These are phyloP conservation scores for Zoanthus gigantus DNA, from an alignment of 92 coral and sea anemone species.

Conservation along the genomic window DNA sequence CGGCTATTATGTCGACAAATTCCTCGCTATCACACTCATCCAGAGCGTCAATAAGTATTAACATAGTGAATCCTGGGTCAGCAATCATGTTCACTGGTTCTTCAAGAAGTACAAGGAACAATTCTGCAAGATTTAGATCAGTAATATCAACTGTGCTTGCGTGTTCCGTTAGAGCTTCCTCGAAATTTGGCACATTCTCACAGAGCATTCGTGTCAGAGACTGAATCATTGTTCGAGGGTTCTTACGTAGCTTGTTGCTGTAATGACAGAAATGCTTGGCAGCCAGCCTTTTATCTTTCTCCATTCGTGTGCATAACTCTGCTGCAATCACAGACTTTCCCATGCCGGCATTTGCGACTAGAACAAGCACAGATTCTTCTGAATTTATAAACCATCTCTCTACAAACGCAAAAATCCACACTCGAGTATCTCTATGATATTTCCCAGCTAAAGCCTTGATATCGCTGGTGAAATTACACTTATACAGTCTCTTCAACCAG, in stretches of 20 bases:
- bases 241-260: conserved; percentile 57
- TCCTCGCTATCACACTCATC: conserved; percentile 71
- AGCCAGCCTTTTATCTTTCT: conserved; percentile 23
- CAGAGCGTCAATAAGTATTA: conserved; percentile 69
- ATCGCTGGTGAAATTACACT: conserved; percentile 65
- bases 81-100: conserved; percentile 63
- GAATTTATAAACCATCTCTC: conserved; percentile 64
- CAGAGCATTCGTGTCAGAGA: conserved; percentile 70
- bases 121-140: conserved; percentile 52
- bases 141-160: conserved; percentile 44
- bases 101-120: conserved; percentile 67
- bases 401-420: conserved; percentile 66
- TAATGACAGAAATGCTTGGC: conserved; percentile 71
- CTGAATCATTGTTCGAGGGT: conserved; percentile 71
- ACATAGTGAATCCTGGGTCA: conserved; percentile 57
- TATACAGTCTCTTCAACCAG: conserved; percentile 52
- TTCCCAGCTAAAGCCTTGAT: conserved; percentile 40
- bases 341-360: conserved; percentile 77
- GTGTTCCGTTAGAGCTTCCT: conserved; percentile 57
- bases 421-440: conserved; percentile 64
- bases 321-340: conserved; percentile 81
- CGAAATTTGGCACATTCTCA: conserved; percentile 63
- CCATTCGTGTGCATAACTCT: conserved; percentile 54
- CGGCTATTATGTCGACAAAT: conserved; percentile 53
- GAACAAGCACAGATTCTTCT: conserved; percentile 60